Percentiles rank a stretch among this genome's conserved stretches.
Conservation (phyloP, 2,113 vertebrate genomes). For the Chionis minor region DNA sequence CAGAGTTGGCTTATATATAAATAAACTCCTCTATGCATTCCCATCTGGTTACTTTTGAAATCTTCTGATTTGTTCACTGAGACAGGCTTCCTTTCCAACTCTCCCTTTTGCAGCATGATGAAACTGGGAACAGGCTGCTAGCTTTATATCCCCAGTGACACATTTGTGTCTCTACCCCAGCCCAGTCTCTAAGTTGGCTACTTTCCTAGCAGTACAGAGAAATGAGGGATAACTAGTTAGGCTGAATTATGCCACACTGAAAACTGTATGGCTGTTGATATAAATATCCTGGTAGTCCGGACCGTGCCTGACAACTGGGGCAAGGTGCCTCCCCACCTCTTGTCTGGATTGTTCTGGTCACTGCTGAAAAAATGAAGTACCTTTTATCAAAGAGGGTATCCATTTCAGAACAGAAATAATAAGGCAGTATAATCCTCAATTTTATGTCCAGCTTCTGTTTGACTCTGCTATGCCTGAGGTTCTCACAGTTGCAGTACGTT, state of each 20-base stretch:
- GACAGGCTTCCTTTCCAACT: background rate
- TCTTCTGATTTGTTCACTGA: background rate
- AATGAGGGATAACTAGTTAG: background rate
- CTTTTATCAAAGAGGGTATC: background rate
- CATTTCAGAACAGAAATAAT: background rate
- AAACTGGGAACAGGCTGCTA: background rate
- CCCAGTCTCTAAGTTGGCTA: background rate
- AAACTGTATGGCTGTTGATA: background rate
- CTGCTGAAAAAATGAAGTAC: background rate
- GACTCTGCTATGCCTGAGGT: background rate
- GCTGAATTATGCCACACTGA: background rate
- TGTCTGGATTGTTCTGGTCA: background rate
- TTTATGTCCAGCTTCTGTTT: background rate
- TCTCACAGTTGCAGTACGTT: background rate
- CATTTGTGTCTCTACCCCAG: background rate
- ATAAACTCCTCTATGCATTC: background rate
- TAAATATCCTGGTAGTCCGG: background rate
- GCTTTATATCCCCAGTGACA: background rate
- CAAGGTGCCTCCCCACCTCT: background rate
- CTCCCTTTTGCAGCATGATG: background rate
- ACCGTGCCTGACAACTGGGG: background rate
- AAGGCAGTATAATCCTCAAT: background rate
- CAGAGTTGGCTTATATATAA: constrained; percentile 21
- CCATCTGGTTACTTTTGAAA: constrained; percentile 39
- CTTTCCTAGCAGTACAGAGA: background rate